A percentile compares a stretch with the other conserved stretches of the same genome.
These are phyloP conservation scores for Thermophis baileyi DNA, from an alignment of 2,113 vertebrate genomes.

Conservation along the genomic window DNA sequence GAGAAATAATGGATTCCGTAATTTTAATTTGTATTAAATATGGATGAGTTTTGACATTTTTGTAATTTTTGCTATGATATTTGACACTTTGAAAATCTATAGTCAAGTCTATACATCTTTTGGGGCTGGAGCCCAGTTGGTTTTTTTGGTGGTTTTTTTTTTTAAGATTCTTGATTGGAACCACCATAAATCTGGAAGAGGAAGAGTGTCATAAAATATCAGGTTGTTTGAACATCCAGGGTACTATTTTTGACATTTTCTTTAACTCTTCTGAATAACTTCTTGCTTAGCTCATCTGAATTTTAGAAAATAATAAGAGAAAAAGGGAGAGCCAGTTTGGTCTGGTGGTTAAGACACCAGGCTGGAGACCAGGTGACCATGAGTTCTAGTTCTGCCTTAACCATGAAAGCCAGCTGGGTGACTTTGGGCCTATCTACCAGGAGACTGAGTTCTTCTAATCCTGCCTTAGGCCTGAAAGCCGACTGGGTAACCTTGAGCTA, in stretches of 20 bases:
- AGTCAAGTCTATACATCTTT: background rate
- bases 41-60: conserved; percentile 13
- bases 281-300: background rate
- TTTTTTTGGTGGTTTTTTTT: too few relatives aligned
- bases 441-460: background rate
- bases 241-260: rapidly evolving
- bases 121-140: background rate
- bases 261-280: background rate
- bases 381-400: background rate
- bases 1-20: conserved; percentile 36
- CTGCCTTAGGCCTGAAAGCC: background rate
- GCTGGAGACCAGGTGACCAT: background rate
- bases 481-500: background rate
- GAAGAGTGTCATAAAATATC: background rate
- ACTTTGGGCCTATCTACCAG: background rate
- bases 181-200: background rate
- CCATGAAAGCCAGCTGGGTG: background rate
- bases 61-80: background rate
- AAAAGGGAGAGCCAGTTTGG: background rate
- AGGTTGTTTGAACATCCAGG: background rate
- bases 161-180: background rate
- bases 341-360: background rate
- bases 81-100: conserved; percentile 6
- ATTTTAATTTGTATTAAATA: conserved; percentile 45
- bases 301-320: background rate